Percentiles rank a stretch among this genome's conserved stretches.
These are phyloP conservation scores for Drosophila nigricruria DNA, from an alignment of 2,888 invertebrate species.

Conservation along the genomic window DNA sequence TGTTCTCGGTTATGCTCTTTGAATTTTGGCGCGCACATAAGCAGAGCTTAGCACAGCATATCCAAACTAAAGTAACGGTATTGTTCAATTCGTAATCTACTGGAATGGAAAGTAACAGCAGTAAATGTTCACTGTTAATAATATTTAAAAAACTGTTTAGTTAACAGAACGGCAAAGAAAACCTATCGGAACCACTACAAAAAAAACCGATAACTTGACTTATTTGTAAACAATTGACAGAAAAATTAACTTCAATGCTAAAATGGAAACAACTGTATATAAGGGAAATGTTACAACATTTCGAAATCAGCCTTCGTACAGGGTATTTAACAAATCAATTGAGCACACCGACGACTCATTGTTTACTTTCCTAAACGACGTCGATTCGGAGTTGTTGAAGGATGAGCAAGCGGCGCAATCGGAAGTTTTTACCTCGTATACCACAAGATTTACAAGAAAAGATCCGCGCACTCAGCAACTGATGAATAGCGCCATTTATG, in stretches of 20 bases:
- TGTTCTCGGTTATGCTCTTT: neutral
- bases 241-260: neutral
- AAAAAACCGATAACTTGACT: neutral
- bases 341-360: conserved; percentile 69
- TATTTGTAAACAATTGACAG: neutral
- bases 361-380: conserved; percentile 71
- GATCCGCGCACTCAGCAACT: conserved; percentile 78
- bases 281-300: conserved; percentile 50
- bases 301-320: conserved; percentile 73
- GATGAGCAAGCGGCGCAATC: conserved; percentile 37
- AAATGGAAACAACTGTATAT: conserved; percentile 32
- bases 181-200: conserved; percentile 10
- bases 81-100: neutral
- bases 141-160: neutral
- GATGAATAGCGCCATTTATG: conserved; percentile 39
- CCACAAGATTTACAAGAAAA: conserved; percentile 2
- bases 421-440: conserved; percentile 37
- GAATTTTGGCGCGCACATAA: neutral
- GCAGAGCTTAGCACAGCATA: neutral
- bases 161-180: conserved; percentile 2
- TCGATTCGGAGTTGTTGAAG: conserved; percentile 57
- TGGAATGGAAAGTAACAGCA: too few species aligned
- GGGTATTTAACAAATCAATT: conserved; percentile 76
- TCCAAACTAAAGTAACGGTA: neutral
- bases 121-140: conserved; percentile 25